Evolutionary conservation across 2,797 vertebrate species (phyloP).

Genomic region (Cossypha caffra): DNA sequence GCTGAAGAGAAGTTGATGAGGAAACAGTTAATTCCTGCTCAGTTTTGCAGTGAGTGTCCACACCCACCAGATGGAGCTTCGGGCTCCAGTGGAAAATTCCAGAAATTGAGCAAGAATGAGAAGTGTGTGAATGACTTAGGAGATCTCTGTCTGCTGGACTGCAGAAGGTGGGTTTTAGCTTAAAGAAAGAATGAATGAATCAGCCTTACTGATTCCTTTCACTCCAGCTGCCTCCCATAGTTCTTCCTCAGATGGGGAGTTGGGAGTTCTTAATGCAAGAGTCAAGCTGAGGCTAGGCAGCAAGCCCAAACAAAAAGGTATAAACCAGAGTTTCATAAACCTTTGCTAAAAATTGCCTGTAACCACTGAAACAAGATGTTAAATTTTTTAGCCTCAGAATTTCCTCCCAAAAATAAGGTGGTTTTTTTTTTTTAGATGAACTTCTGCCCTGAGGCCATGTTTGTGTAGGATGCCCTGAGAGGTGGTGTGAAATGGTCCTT

Average conservation of each 20-base stretch:
- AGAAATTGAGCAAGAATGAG: slow-evolving; percentile 69
- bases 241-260: not conserved
- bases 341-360: not conserved
- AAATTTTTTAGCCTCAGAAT: not conserved
- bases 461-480: not conserved
- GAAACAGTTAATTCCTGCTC: slow-evolving; percentile 60
- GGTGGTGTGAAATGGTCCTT: not conserved
- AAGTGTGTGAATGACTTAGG: slow-evolving; percentile 57
- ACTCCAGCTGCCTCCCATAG: not conserved
- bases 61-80: slow-evolving; percentile 73
- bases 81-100: slow-evolving; percentile 74
- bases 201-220: not conserved
- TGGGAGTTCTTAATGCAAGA: not conserved
- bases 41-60: slow-evolving; percentile 65
- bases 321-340: not conserved
- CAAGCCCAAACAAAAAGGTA: not conserved
- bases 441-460: not conserved
- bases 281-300: not conserved
- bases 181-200: not conserved
- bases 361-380: not conserved
- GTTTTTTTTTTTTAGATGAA: not conserved
- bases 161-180: not conserved
- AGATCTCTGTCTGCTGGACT: slow-evolving; percentile 25
- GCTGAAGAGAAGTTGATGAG: not conserved
- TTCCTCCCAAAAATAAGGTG: not conserved